Evolutionary conservation across 1,140 invertebrate species (phyloP).

Genomic region (Melipona quadrifasciata): DNA sequence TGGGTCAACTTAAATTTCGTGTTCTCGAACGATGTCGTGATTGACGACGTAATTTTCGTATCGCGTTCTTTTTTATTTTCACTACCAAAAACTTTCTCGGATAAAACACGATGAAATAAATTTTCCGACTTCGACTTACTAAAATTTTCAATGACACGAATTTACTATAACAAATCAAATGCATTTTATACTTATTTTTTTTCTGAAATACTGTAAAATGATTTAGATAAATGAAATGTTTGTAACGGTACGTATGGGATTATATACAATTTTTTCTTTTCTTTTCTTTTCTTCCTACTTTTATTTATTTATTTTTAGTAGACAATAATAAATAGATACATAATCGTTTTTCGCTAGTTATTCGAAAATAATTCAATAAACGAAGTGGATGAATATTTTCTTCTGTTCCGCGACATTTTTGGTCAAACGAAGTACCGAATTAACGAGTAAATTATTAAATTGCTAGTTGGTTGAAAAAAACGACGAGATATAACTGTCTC

Average conservation of each 20-base stretch:
- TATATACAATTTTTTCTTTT: not conserved
- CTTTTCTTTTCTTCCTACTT: not conserved
- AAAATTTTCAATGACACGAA: not conserved
- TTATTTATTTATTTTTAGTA: not conserved
- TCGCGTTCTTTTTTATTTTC: not conserved
- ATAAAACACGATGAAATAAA: too few relatives aligned
- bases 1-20: slow-evolving; percentile 30
- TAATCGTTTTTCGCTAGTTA: not conserved
- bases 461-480: too few relatives aligned
- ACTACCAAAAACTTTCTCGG: not conserved
- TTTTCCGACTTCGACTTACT: too few relatives aligned
- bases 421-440: not conserved
- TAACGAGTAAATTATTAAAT: slow-evolving; percentile 25
- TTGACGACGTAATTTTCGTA: slow-evolving; percentile 22
- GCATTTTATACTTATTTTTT: not conserved
- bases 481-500: not conserved
- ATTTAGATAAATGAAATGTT: not conserved
- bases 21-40: slow-evolving; percentile 37
- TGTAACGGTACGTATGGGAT: not conserved
- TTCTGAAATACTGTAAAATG: not conserved
- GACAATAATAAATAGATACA: too few relatives aligned
- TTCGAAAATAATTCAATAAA: not conserved
- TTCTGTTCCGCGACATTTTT: not conserved
- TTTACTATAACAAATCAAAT: not conserved
- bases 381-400: not conserved